Evolutionary conservation across 2,888 invertebrate species (phyloP).

Genomic region (Blera fallax): DNA sequence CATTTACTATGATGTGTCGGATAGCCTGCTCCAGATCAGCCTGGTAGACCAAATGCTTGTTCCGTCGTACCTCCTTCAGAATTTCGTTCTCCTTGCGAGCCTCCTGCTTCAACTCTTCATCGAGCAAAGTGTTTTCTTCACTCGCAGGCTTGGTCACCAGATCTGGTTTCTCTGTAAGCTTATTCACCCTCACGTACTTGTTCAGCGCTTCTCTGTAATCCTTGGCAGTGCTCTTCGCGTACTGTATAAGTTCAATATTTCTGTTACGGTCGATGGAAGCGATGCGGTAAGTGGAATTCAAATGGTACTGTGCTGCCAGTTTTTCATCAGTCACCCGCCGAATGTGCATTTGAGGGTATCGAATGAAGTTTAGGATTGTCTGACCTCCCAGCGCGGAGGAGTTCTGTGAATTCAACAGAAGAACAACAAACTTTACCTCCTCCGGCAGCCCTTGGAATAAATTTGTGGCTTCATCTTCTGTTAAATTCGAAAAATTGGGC

Average conservation of each 20-base stretch:
- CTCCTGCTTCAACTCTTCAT: not conserved
- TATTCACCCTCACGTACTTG: constrained; percentile 72
- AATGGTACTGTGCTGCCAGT: constrained; percentile 76
- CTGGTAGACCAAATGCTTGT: constrained; percentile 87
- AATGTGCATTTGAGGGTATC: constrained; percentile 84
- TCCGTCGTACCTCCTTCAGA: constrained; percentile 77
- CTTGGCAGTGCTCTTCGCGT: constrained; percentile 80
- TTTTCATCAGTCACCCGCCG: constrained; percentile 82
- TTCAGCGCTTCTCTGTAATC: constrained; percentile 75
- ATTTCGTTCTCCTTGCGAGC: constrained; percentile 62
- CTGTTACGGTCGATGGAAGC: constrained; percentile 75
- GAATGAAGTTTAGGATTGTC: constrained; percentile 84
- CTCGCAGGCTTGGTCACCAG: not conserved
- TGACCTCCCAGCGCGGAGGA: constrained; percentile 81
- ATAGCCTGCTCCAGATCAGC: constrained; percentile 94
- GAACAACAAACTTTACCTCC: constrained; percentile 84
- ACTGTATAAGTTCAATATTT: constrained; percentile 61
- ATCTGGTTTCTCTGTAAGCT: constrained; percentile 74
- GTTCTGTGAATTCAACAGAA: constrained; percentile 86
- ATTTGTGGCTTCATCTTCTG: constrained; percentile 79
- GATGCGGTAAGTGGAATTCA: constrained; percentile 74
- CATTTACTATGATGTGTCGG: constrained; percentile 91
- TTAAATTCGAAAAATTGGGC: constrained; percentile 86
- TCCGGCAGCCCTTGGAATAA: constrained; percentile 83
- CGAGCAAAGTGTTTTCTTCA: constrained; percentile 1